Conservation (phyloP, 2,888 invertebrate species). For the Perdita meconis region DNA sequence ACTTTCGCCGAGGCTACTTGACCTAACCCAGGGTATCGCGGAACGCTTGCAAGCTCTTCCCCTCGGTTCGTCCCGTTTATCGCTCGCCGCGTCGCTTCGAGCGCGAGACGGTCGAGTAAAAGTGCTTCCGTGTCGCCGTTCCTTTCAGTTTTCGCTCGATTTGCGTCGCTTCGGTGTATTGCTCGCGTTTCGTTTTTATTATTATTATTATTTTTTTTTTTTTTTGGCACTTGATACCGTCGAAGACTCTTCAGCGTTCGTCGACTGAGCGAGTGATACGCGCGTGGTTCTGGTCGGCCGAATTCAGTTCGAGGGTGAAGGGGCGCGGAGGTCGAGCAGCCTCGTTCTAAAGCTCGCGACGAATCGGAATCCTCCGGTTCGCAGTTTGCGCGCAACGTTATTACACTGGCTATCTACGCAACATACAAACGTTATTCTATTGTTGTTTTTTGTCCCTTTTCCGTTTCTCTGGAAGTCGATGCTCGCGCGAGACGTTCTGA, state of each 20-base stretch:
- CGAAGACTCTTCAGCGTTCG: not conserved
- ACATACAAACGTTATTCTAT: conserved; percentile 79
- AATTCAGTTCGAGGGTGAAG: not conserved
- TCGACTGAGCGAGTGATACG: not conserved
- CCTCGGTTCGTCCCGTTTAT: not conserved
- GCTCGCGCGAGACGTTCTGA: conserved; percentile 54
- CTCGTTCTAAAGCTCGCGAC: conserved; percentile 1
- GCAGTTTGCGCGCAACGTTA: conserved; percentile 62
- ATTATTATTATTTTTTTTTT: too few species aligned
- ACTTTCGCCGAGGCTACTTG: not conserved
- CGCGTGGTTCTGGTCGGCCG: conserved; percentile 4
- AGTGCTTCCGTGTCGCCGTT: not conserved
- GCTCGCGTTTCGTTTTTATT: too few species aligned
- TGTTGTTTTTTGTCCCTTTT: too few species aligned
- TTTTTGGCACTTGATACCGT: conserved; percentile 48
- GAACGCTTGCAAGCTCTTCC: too few species aligned
- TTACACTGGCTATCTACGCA: conserved; percentile 75
- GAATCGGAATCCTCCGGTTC: conserved; percentile 20
- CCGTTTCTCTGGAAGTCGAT: too few species aligned
- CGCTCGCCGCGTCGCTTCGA: not conserved
- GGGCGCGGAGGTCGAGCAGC: conserved; percentile 11
- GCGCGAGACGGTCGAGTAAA: too few species aligned
- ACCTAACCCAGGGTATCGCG: not conserved
- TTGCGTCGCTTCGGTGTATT: not conserved
- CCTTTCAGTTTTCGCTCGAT: not conserved